Percentiles rank a stretch among this genome's conserved stretches.
Evolutionary conservation across 2,797 vertebrate genomes (phyloP).

Genomic region (Acanthis flammea): DNA sequence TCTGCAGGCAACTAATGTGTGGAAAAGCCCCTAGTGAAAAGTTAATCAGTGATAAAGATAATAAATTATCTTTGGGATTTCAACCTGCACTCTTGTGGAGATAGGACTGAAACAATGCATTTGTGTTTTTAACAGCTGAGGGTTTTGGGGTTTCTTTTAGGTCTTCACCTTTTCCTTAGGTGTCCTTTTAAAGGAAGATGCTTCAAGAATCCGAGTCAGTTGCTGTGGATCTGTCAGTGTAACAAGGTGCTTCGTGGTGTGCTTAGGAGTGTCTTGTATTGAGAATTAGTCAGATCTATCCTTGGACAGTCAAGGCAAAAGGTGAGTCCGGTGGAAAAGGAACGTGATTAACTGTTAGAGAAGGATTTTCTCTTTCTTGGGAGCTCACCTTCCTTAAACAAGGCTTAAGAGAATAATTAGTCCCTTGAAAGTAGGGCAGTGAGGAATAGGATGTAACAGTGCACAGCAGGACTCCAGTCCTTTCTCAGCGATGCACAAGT

Average conservation of each 20-base stretch:
- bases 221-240: background rate
- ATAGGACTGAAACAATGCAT: background rate
- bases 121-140: background rate
- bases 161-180: background rate
- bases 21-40: background rate
- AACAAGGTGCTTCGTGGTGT: background rate
- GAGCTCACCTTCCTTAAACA: constrained; percentile 25
- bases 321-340: background rate
- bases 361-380: constrained; percentile 3
- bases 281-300: background rate
- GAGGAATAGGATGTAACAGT: background rate
- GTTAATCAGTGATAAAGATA: background rate
- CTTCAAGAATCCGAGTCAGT: background rate
- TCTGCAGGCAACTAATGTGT: background rate
- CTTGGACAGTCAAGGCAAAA: background rate
- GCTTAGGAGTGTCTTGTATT: background rate
- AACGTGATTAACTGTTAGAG: background rate
- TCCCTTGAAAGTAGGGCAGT: constrained; percentile 11
- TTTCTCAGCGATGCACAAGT: fast-evolving
- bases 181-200: background rate
- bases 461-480: background rate
- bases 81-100: background rate
- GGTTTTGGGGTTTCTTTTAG: background rate
- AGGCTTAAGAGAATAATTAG: constrained; percentile 26
- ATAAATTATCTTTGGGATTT: background rate